These are phyloP conservation scores for Brachionus angularis DNA, from an alignment of 1,140 invertebrate genomes.

Conservation along the genomic window DNA sequence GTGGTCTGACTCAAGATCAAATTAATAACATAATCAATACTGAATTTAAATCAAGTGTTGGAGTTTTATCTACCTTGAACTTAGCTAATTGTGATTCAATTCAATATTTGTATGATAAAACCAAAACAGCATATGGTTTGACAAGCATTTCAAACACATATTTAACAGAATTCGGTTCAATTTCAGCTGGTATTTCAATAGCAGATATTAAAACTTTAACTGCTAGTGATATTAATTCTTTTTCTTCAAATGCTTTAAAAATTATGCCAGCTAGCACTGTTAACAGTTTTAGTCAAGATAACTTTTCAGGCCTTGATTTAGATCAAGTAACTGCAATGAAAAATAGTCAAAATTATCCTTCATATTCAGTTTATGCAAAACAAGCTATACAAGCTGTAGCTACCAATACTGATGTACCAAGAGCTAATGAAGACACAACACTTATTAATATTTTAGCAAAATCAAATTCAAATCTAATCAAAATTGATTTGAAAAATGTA, in stretches of 20 bases:
- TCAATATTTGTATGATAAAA: background rate
- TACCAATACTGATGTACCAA: no score
- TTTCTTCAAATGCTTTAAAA: background rate
- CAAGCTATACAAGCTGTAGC: no score
- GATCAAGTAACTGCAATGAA: slow-evolving; percentile 5
- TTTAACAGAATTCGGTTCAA: background rate
- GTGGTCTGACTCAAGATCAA: background rate
- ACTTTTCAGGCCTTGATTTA: background rate
- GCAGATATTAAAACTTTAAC: background rate
- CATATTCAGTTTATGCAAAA: no score
- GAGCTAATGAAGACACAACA: no score
- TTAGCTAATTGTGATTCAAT: background rate
- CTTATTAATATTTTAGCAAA: no score
- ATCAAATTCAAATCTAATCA: no score
- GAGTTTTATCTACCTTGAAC: background rate
- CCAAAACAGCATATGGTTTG: background rate
- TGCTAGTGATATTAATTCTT: background rate
- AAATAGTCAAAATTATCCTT: background rate
- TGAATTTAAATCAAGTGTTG: background rate
- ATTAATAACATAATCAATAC: background rate
- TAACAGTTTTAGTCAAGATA: background rate
- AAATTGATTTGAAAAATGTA: no score
- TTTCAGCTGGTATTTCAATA: background rate
- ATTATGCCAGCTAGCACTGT: background rate
- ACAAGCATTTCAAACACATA: background rate